A percentile compares a stretch with the other conserved stretches of the same genome.
Conservation (phyloP, 37 sponge, comb jelly and placozoan genomes). For the Crambe crambe region DNA sequence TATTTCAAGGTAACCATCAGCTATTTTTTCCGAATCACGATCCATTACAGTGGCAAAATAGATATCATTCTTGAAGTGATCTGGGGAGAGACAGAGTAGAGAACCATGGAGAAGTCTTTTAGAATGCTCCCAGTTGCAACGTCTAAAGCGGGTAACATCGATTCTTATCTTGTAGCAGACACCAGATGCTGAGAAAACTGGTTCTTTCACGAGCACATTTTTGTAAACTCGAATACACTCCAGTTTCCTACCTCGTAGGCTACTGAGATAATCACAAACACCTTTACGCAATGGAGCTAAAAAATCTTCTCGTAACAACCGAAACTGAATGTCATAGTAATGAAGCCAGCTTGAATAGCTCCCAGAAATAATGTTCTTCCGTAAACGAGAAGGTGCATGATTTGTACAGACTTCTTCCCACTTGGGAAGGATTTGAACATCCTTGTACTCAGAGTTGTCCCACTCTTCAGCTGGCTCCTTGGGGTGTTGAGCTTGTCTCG, state of each 20-base stretch:
- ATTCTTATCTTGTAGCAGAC: slow-evolving; percentile 57
- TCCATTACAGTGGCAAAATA: slow-evolving; percentile 75
- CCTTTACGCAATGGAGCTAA: slow-evolving; percentile 80
- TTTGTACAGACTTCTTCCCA: slow-evolving; percentile 41
- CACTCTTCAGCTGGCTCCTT: slow-evolving; percentile 2
- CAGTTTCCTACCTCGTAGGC: slow-evolving; percentile 23
- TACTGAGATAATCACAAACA: slow-evolving; percentile 40
- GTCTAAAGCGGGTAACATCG: slow-evolving; percentile 26
- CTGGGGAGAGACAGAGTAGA: slow-evolving; percentile 74
- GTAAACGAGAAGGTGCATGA: slow-evolving; percentile 19
- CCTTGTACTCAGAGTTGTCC: slow-evolving; percentile 50
- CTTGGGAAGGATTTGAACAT: slow-evolving; percentile 50
- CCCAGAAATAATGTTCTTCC: slow-evolving; percentile 54
- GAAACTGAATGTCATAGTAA: slow-evolving; percentile 88
- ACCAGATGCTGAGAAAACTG: slow-evolving; percentile 41
- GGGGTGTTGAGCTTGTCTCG: not conserved
- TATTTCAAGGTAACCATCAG: slow-evolving; percentile 40
- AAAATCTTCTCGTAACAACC: slow-evolving; percentile 86
- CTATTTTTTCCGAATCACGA: slow-evolving; percentile 57
- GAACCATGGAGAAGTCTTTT: slow-evolving; percentile 83
- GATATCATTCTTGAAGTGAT: slow-evolving; percentile 23
- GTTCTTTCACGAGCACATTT: slow-evolving; percentile 45
- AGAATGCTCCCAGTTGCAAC: slow-evolving; percentile 66
- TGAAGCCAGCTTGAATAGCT: slow-evolving; percentile 67
- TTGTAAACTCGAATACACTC: slow-evolving; percentile 68